Base-by-base conservation (phyloP, 2,797 vertebrate genomes). In the Lutjanus campechanus region DNA sequence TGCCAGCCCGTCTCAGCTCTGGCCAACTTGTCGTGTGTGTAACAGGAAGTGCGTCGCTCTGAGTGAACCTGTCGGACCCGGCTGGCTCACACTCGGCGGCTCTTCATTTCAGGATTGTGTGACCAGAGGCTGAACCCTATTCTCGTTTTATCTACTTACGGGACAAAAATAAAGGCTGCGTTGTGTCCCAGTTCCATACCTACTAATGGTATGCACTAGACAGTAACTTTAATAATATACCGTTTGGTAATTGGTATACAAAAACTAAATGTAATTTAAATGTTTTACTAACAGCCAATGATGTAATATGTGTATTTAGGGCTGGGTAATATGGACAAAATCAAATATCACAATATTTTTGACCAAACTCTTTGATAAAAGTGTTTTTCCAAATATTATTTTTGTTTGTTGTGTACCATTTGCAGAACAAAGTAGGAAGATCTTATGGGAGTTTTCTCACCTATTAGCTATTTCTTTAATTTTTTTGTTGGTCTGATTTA, bases 1-100 rank as follows among this genome's bases (percentile, higher is more conserved):
- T 88, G 88, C 85, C 91, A 90, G 88, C 77, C 81, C 72, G 66
- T 92, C 85, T 90, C 78, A 62, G 82, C 83, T 81, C 73, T 76
- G 88, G 82, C 83, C 87, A 82, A 87, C 86, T 83, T 85, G 85
- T 90, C 77, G 64, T 85, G 74, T 85, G 76, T 87, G 76, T 83
- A 82, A 77, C 84, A 85, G 84, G 77, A 90, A 88, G 79, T 85
- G 51, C 69, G 71, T 86, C n/a, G 51, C 82, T 81, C 70, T 77
- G 58, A 80, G 87, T 76, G 79, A 88, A 91, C 79, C 84, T 83
- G 87, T 89, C 75, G 50, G 76, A 86, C 53, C 47, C 7, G 44
- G 54, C 85, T 80, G 84, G 51, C 70, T 87, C 70, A 54, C 64
- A 44, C 69, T 73, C 25, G 4, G 17, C 4, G 1, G 46, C 65